Evolutionary conservation across 2,888 invertebrate genomes (phyloP).

Genomic region (Schrankia costaestrigalis): DNA sequence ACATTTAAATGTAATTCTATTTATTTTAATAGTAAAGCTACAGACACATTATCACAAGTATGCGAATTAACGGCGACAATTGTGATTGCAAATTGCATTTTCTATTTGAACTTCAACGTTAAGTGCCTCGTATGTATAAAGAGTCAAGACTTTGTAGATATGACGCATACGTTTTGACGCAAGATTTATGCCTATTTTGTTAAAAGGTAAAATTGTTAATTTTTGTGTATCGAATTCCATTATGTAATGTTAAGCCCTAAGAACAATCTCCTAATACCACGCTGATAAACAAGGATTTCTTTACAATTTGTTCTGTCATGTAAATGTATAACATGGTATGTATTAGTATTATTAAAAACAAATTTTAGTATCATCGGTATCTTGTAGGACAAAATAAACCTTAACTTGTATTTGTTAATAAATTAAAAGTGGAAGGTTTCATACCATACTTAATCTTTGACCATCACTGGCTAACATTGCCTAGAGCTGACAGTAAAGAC

Average conservation of each 20-base stretch:
- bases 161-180: conserved; percentile 4
- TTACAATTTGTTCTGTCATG: too few species aligned
- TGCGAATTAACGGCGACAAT: conserved; percentile 74
- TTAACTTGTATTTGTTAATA: too few species aligned
- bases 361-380: too few species aligned
- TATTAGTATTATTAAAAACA: too few species aligned
- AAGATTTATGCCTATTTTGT: conserved; percentile 22
- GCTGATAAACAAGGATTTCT: too few species aligned
- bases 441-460: conserved; percentile 1
- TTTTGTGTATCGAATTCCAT: too few species aligned
- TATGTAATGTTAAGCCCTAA: too few species aligned
- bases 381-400: too few species aligned
- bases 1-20: conserved; percentile 47
- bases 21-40: conserved; percentile 46
- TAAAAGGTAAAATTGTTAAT: too few species aligned
- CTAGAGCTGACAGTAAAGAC: conserved; percentile 64
- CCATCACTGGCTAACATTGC: conserved; percentile 4
- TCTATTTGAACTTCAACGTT: conserved; percentile 52
- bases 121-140: conserved; percentile 39
- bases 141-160: conserved; percentile 34
- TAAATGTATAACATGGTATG: too few species aligned
- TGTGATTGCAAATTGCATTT: conserved; percentile 65
- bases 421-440: too few species aligned
- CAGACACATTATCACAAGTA: conserved; percentile 58
- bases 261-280: too few species aligned